Evolutionary conservation across 1,140 invertebrate genomes (phyloP).

Genomic region (Drosophila kohkoa): DNA sequence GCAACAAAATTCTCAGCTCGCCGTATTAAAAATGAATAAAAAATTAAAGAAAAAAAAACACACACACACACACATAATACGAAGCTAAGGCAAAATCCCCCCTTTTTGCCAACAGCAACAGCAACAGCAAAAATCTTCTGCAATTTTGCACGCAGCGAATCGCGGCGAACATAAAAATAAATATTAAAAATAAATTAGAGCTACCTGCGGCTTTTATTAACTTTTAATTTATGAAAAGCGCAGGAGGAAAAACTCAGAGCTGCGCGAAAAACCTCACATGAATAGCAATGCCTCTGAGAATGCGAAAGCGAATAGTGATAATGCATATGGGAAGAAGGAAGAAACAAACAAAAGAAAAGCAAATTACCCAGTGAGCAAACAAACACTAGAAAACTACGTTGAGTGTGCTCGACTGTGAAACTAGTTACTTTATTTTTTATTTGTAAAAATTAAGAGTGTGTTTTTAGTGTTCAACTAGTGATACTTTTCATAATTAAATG

Average conservation of each 20-base stretch:
- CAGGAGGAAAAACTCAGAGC: slow-evolving; percentile 56
- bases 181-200: slow-evolving; percentile 81
- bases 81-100: slow-evolving; percentile 17
- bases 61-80: slow-evolving; percentile 2
- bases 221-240: slow-evolving; percentile 76
- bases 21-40: slow-evolving; percentile 77
- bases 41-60: slow-evolving; percentile 47
- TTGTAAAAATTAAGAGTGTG: no score
- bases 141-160: slow-evolving; percentile 64
- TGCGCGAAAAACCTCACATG: slow-evolving; percentile 18
- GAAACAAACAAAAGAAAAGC: not conserved
- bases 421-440: no score
- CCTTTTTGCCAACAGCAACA: not conserved
- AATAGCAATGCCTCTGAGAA: slow-evolving; percentile 18
- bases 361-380: slow-evolving; percentile 1
- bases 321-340: slow-evolving; percentile 23
- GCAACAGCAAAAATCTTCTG: slow-evolving; percentile 23
- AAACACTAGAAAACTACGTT: not conserved
- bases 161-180: slow-evolving; percentile 67
- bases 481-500: no score
- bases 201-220: slow-evolving; percentile 75
- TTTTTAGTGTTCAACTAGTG: no score
- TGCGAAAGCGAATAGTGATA: slow-evolving; percentile 14
- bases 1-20: slow-evolving; percentile 52
- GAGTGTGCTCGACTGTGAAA: no score